Percentiles rank a stretch among this genome's conserved stretches.
phyloP scores from a whole-genome alignment of 1,140 invertebrate species.

The Habropoda laboriosa region DNA sequence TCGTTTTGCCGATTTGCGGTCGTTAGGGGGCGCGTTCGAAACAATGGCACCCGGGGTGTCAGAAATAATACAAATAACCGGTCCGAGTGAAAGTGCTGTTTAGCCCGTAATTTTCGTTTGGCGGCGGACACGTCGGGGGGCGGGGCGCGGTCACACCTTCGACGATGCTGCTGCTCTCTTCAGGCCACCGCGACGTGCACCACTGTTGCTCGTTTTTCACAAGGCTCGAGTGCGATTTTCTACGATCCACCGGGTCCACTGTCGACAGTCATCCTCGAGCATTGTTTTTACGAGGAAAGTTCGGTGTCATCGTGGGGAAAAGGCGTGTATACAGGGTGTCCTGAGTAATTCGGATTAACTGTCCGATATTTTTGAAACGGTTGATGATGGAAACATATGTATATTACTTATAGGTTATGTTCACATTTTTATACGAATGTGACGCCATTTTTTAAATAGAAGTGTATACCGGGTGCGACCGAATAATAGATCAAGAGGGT shows the following conservation, averaged over 20 bases:
- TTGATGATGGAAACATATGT: too few species aligned
- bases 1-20: constrained; percentile 72
- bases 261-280: constrained; percentile 73
- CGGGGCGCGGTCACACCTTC: constrained; percentile 78
- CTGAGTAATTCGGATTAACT: constrained; percentile 54
- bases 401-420: too few species aligned
- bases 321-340: constrained; percentile 38
- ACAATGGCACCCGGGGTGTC: constrained; percentile 72
- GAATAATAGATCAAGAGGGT: too few species aligned
- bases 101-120: constrained; percentile 73
- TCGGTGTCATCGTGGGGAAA: constrained; percentile 70
- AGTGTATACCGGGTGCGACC: too few species aligned
- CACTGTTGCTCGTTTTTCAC: constrained; percentile 52
- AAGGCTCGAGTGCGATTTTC: constrained; percentile 65
- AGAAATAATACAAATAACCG: constrained; percentile 74
- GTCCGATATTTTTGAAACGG: background rate
- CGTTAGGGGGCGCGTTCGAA: constrained; percentile 64
- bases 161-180: constrained; percentile 26
- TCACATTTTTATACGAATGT: too few species aligned
- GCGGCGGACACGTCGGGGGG: constrained; percentile 62
- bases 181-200: constrained; percentile 4
- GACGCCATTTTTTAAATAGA: too few species aligned
- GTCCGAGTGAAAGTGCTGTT: constrained; percentile 63
- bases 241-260: constrained; percentile 57
- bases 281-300: constrained; percentile 80